These are phyloP conservation scores for Dryomyza anilis DNA, from an alignment of 2,888 invertebrate genomes.

Conservation along the genomic window DNA sequence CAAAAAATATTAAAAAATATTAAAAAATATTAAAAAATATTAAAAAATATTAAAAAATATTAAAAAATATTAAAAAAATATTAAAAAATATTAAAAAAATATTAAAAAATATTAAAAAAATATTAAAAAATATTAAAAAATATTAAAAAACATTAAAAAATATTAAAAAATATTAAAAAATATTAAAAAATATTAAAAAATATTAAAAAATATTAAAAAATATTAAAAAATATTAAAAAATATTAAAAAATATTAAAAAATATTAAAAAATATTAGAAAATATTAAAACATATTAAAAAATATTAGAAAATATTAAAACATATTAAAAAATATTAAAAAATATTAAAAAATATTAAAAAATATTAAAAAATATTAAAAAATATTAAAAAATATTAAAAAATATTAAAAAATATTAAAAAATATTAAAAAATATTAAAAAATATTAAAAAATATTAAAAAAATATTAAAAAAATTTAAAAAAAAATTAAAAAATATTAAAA, in stretches of 20 bases:
- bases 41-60: no score
- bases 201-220: neutral
- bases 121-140: neutral
- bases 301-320: neutral
- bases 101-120: neutral
- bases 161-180: neutral
- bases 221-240: neutral
- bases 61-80: neutral
- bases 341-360: neutral
- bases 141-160: neutral
- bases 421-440: neutral
- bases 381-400: neutral
- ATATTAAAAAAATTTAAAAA: neutral
- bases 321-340: neutral
- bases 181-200: neutral
- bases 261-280: neutral
- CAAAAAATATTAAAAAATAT: neutral
- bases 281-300: neutral
- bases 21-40: no score
- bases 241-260: neutral
- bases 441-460: neutral
- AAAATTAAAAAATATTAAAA: neutral
- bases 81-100: neutral
- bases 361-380: neutral
- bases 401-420: neutral